A percentile compares a stretch with the other conserved stretches of the same genome.
These are phyloP conservation scores for Anoplolepis gracilipes DNA, from an alignment of 1,140 invertebrate genomes.

Conservation along the genomic window DNA sequence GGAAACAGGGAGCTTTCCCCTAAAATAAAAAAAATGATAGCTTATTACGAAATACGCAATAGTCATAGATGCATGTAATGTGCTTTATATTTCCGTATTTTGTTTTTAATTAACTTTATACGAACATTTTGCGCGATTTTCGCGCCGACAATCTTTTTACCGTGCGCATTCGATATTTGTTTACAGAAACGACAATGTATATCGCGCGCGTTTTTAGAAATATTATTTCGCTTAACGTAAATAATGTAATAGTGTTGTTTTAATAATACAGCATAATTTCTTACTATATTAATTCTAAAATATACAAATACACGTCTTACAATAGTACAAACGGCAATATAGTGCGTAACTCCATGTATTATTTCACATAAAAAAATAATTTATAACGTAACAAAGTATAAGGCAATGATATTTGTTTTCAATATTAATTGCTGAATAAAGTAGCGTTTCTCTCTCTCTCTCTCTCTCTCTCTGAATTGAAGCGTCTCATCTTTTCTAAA, in stretches of 20 bases:
- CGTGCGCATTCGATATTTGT: conserved; percentile 11
- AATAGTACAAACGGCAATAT: background rate
- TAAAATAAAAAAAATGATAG: conserved; percentile 76
- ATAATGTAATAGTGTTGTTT: too few relatives aligned
- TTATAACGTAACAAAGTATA: background rate
- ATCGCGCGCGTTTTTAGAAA: background rate
- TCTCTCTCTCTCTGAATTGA: too few relatives aligned
- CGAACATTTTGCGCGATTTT: background rate
- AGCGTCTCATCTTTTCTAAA: background rate
- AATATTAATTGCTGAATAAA: background rate
- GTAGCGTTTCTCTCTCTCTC: background rate
- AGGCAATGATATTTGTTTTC: background rate
- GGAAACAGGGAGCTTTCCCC: conserved; percentile 19
- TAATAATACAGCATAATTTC: background rate
- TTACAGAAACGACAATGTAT: background rate
- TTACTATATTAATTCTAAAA: background rate
- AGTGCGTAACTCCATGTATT: background rate
- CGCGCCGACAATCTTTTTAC: background rate
- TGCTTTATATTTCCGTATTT: background rate
- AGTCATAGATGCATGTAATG: conserved; percentile 32
- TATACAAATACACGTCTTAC: background rate
- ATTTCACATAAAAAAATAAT: background rate
- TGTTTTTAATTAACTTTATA: background rate
- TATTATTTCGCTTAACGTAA: background rate
- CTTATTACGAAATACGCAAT: conserved; percentile 68